Conservation (phyloP, 2,888 invertebrate genomes). For the Himalopsyche tibetana region DNA sequence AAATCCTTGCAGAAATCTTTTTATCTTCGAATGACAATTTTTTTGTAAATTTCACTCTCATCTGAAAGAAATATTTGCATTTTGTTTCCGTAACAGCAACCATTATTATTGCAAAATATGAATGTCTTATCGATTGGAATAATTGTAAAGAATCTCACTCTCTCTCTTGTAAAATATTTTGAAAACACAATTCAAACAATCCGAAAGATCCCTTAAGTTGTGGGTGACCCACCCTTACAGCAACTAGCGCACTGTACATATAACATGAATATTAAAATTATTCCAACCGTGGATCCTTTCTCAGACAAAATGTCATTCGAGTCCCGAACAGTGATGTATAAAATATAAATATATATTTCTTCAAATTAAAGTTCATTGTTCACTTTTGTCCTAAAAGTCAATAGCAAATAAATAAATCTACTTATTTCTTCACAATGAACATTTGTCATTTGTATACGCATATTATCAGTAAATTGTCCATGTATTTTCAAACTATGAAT, state of each 20-base stretch:
- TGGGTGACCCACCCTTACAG: neutral
- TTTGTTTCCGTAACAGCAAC: neutral
- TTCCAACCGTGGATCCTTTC: neutral
- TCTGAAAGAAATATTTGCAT: constrained; percentile 1
- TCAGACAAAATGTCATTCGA: neutral
- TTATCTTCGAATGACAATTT: neutral
- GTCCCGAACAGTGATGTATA: neutral
- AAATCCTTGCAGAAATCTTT: neutral
- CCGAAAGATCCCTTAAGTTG: constrained; percentile 23
- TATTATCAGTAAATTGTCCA: too few species aligned
- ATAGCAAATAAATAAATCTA: too few species aligned
- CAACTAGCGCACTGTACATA: constrained; percentile 22
- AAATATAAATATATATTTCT: neutral
- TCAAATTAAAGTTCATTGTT: too few species aligned
- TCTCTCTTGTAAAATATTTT: neutral
- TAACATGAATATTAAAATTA: constrained; percentile 41
- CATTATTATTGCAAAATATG: neutral
- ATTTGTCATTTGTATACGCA: too few species aligned
- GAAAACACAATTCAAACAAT: constrained; percentile 26
- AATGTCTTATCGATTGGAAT: constrained; percentile 28
- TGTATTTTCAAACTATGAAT: too few species aligned
- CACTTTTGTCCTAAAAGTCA: too few species aligned
- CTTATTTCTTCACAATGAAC: too few species aligned
- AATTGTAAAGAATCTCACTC: neutral
- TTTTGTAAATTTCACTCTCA: neutral